These are phyloP conservation scores for Ophiothrix spiculata DNA, from an alignment of 35 echinoderm and acorn worm species.

Conservation along the genomic window DNA sequence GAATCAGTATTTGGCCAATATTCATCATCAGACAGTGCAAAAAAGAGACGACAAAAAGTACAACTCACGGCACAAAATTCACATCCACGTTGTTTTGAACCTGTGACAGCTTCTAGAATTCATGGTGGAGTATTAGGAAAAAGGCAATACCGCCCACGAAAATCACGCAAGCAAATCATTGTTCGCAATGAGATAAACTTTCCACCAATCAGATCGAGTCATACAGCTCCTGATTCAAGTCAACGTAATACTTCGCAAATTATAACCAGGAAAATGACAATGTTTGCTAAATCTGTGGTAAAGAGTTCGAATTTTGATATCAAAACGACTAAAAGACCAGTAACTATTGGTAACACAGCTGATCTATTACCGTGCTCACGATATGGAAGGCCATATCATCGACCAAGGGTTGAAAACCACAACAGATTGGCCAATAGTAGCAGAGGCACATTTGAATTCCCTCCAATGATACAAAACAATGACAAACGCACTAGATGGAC, in stretches of 20 bases:
- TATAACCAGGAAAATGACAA: background rate
- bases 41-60: background rate
- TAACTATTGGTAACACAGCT: background rate
- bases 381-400: background rate
- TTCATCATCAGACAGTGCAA: background rate
- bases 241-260: background rate
- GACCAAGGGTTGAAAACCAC: too few species aligned
- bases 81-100: background rate
- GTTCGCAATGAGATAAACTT: background rate
- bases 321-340: background rate
- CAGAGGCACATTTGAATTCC: too few species aligned
- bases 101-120: background rate
- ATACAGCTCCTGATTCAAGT: background rate
- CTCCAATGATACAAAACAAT: too few species aligned
- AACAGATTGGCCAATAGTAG: too few species aligned
- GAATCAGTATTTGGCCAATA: background rate
- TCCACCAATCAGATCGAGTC: background rate
- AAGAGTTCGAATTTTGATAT: background rate
- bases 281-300: background rate
- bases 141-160: background rate
- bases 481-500: too few species aligned
- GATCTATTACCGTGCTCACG: background rate
- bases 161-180: background rate
- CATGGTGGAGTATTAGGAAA: background rate
- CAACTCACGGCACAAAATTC: background rate